Evolutionary conservation across 2,888 invertebrate species (phyloP).

Genomic region (Scaeva pyrastri): DNA sequence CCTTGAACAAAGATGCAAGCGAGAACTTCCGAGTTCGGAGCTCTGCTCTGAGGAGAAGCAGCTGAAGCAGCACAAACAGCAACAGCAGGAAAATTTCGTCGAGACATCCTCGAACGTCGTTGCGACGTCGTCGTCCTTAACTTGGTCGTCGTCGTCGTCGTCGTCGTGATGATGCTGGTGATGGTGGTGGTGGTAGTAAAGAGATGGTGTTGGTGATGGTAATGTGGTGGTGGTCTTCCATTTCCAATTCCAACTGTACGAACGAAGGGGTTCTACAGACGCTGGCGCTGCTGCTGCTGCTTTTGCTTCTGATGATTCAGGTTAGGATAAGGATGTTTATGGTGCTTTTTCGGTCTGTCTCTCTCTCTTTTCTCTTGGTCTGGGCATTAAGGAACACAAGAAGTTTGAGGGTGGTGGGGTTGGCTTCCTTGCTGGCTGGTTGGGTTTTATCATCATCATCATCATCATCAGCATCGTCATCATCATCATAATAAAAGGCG

Average conservation of each 20-base stretch:
- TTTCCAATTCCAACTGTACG: constrained; percentile 29
- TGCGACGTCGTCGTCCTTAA: constrained; percentile 54
- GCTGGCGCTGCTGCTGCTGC: background rate
- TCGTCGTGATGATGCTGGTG: background rate
- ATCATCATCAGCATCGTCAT: constrained; percentile 30
- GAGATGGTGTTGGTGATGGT: background rate
- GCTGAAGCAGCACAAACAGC: constrained; percentile 6
- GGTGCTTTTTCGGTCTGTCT: constrained; percentile 64
- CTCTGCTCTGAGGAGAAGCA: constrained; percentile 22
- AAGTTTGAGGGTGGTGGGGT: constrained; percentile 57
- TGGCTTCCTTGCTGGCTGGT: constrained; percentile 46
- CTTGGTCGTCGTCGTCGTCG: constrained; percentile 39
- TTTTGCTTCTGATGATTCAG: constrained; percentile 43
- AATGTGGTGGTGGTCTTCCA: constrained; percentile 52
- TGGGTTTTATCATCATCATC: constrained; percentile 72
- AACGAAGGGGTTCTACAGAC: background rate
- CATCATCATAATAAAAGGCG: constrained; percentile 74
- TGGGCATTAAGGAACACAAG: constrained; percentile 52
- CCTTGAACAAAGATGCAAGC: constrained; percentile 76
- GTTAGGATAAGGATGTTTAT: constrained; percentile 56
- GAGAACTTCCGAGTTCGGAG: constrained; percentile 54
- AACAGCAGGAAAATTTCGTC: constrained; percentile 67
- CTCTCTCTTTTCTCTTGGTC: constrained; percentile 40
- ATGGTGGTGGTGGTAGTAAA: background rate
- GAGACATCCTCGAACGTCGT: constrained; percentile 72